Evolutionary conservation across 1,140 invertebrate genomes (phyloP), one percentile per base, ranked within the genome.

Genomic region (Drosophila busckii): DNA sequence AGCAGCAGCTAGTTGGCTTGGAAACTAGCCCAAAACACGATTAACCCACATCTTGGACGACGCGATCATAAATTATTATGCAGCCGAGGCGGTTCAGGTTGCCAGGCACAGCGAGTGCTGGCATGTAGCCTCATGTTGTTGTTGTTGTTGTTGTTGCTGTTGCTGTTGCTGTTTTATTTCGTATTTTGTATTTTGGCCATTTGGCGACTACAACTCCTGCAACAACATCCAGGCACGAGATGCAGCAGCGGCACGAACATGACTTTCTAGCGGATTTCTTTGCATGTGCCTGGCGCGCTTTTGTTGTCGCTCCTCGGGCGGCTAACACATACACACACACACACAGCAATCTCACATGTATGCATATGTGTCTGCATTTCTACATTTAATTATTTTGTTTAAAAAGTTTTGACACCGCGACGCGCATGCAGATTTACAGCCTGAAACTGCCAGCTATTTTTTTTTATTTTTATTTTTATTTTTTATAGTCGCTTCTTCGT

Each of bases 31-130:
- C 75, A 78, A 71, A 82, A 80, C 84, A 85, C 83, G 84, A 85
- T 85, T 85, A 85, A 85, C 84, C 84, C 84, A 85, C 84, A 85
- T 85, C 76, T 85, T 84, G 84, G 78, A 84, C 83, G 78, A 85
- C 83, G 84, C 83, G 76, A 85, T 85, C 84, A 85, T 85, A 85
- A 85, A 85, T 85, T 85, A 85, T 85, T 85, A 85, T 85, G 84
- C 83, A 85, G 70, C 70, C 55, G 63, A 66, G 58, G 62, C 50
- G 48, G 37, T 52, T 34, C 20, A 20, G 40, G 65, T 45, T 28
- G 31, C 52, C 34, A 9, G 44, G 26, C 29, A 32, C 35, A 64
- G 45, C 49, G 58, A 26, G 63, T 61, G 58, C 41, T 59, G 29
- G 52, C 56, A 54, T 62, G 53, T 52, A 45, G 69, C 38, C 48